A percentile compares a stretch with the other conserved stretches of the same genome.
phyloP scores from a whole-genome alignment of 2,888 invertebrate genomes.

The Chrysina gloriosa region DNA sequence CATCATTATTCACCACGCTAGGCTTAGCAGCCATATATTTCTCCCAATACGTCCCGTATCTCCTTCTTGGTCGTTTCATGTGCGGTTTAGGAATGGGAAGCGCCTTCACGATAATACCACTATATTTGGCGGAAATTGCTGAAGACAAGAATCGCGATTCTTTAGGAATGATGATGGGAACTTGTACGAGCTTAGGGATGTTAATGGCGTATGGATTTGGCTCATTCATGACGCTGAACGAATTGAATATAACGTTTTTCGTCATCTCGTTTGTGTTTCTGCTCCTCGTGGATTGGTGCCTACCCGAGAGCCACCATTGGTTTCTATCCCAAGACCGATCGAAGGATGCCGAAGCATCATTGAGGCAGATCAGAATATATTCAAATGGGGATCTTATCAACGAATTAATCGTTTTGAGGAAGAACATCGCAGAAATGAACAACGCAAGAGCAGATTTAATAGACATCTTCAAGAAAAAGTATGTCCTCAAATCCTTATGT shows the following conservation, averaged over 20 bases:
- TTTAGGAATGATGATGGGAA: conserved; percentile 76
- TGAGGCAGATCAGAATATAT: conserved; percentile 75
- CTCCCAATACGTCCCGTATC: conserved; percentile 37
- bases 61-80: conserved; percentile 33
- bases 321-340: conserved; percentile 69
- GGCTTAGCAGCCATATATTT: conserved; percentile 40
- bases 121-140: conserved; percentile 89
- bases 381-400: conserved; percentile 70
- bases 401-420: conserved; percentile 67
- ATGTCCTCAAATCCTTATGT: conserved; percentile 61
- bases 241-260: conserved; percentile 74
- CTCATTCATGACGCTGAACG: conserved; percentile 74
- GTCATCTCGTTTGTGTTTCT: conserved; percentile 63
- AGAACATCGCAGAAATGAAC: conserved; percentile 59
- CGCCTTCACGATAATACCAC: conserved; percentile 78
- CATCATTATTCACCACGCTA: conserved; percentile 63
- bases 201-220: conserved; percentile 76
- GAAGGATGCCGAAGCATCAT: conserved; percentile 72
- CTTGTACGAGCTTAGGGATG: conserved; percentile 76
- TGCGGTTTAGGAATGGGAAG: conserved; percentile 67
- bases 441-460: conserved; percentile 58
- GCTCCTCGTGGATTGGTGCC: conserved; percentile 73
- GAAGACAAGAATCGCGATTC: conserved; percentile 83
- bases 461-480: conserved; percentile 54
- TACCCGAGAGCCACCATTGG: conserved; percentile 85